Base-by-base conservation (phyloP, 2,113 vertebrate genomes). In the Vimba vimba region DNA sequence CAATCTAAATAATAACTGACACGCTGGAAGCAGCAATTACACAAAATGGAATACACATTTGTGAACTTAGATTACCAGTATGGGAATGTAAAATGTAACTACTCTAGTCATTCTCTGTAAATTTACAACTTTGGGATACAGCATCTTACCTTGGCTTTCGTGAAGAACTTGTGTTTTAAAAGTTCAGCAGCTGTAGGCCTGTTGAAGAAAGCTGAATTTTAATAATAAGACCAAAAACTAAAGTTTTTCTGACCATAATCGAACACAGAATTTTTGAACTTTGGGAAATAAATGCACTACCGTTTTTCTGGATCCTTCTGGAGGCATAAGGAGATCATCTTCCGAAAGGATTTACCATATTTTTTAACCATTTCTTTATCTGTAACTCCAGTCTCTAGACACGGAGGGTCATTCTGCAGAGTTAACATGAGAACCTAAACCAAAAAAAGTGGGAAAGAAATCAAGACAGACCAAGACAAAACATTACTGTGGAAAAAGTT, bases 331-430 rank as follows among this genome's bases (percentile, higher is more conserved):
- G 96, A 97, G 92, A 99, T 94, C 98, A 99, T 99, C 95, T 99
- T 99, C 93, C 98, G 96, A 92, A 99, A 97, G 3, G 98, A 99
- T 81, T 99, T 99, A 86, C 98, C 98, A 0, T 99, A 99, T 87
- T 99, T 99, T 93, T 99, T 99, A 85, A 99, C 94, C 96, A 97
- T 98, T 89, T 99, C 98, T 88, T 99, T 99, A 91, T 99, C 98
- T 82, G 97, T 95, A 92, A 99, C 96, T 71, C 98, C 98, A 0
- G 98, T 99, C 93, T 99, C 98, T 94, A 99, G 93, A 89, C 95
- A 96, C 0, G 98, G 98, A 57, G 98, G 97, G 89, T 99, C 98
- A 0, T 99, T 99, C 90, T 99, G 98, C 90, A 99, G 92, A 5
- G 98, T 99, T 93, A 99, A 93, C 98, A 99, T 99, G 94, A 99